These are phyloP conservation scores for Butorides virescens DNA, from an alignment of 2,113 vertebrate genomes.

Conservation along the genomic window DNA sequence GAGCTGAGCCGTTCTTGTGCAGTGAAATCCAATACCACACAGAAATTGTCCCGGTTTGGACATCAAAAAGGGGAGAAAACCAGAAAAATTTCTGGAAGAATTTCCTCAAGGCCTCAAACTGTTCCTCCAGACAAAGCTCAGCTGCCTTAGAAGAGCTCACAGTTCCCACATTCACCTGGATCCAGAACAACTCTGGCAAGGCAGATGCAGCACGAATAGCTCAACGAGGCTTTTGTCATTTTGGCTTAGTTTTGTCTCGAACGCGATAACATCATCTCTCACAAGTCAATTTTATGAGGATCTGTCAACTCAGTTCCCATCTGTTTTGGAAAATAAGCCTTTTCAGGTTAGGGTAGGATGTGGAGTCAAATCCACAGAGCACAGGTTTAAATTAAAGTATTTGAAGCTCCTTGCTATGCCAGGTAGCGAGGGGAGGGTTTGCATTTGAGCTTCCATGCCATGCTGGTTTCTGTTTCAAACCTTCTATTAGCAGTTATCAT, in stretches of 20 bases:
- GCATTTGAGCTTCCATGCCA: not conserved
- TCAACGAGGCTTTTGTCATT: conserved; percentile 5
- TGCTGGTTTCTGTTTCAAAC: not conserved
- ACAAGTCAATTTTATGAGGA: conserved; percentile 49
- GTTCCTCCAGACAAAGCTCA: not conserved
- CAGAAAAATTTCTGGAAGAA: not conserved
- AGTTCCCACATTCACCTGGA: not conserved
- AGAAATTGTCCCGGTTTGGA: not conserved
- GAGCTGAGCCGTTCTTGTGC: not conserved
- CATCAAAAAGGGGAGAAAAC: not conserved
- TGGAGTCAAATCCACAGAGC: not conserved
- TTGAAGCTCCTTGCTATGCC: not conserved
- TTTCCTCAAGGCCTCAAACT: not conserved
- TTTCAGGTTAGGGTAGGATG: not conserved
- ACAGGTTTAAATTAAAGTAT: not conserved
- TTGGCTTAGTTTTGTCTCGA: conserved; percentile 14
- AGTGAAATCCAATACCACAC: not conserved
- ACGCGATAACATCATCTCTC: not conserved
- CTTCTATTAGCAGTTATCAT: not conserved
- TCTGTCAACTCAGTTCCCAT: conserved; percentile 33
- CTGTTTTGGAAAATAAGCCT: conserved; percentile 29
- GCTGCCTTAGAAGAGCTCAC: not conserved
- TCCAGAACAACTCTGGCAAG: not conserved
- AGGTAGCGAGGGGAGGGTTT: not conserved
- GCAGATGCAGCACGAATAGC: not conserved